phyloP scores from a whole-genome alignment of 2,113 vertebrate genomes.

The Noctilio leporinus region DNA sequence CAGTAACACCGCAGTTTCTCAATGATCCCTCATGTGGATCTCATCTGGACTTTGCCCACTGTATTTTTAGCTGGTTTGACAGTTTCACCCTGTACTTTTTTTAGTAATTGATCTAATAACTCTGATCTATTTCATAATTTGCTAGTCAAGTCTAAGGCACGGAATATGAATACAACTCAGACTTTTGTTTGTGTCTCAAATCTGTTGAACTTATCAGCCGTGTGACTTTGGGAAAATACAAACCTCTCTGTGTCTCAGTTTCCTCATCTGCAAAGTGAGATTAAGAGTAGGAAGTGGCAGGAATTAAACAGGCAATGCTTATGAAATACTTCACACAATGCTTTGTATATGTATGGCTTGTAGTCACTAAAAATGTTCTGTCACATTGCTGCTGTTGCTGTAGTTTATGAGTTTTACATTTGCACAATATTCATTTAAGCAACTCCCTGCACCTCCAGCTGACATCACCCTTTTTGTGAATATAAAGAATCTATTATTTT shows the following conservation, averaged over 20 bases:
- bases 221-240: not conserved
- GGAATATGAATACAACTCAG: not conserved
- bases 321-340: not conserved
- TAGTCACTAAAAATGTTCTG: not conserved
- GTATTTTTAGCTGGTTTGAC: not conserved
- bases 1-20: not conserved
- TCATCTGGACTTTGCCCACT: not conserved
- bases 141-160: not conserved
- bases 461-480: conserved; percentile 42
- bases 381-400: not conserved
- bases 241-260: not conserved
- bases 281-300: not conserved
- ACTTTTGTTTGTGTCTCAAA: not conserved
- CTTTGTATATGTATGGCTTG: not conserved
- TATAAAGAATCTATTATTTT: conserved; percentile 70
- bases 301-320: not conserved
- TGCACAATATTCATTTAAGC: not conserved
- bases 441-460: not conserved
- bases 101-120: not conserved
- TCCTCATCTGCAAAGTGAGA: not conserved
- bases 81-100: not conserved
- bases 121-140: not conserved
- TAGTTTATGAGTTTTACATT: not conserved
- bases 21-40: not conserved
- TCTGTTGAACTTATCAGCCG: not conserved